A percentile compares a stretch with the other conserved stretches of the same genome.
Evolutionary conservation across 2,113 vertebrate species (phyloP).

Genomic region (Chrysemys picta): DNA sequence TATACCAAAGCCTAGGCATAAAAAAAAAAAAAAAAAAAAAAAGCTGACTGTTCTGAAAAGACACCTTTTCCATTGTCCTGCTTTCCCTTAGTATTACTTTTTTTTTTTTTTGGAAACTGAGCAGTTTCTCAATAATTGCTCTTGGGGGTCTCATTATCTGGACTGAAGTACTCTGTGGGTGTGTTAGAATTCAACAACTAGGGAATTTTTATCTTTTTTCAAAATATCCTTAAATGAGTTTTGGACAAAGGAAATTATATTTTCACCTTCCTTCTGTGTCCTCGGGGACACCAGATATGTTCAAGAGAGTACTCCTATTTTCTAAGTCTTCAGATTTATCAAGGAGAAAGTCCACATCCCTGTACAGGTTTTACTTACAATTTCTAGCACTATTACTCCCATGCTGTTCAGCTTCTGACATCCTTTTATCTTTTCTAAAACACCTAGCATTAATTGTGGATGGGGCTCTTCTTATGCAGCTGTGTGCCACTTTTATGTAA

Average conservation of each 20-base stretch:
- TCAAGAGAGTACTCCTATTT: background rate
- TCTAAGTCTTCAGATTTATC: background rate
- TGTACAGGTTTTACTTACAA: background rate
- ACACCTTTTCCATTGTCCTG: background rate
- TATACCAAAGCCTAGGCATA: background rate
- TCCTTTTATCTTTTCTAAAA: background rate
- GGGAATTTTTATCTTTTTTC: background rate
- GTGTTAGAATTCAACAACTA: background rate
- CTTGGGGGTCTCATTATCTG: conserved; percentile 34
- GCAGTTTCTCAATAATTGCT: conserved; percentile 38
- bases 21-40: background rate
- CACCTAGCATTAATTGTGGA: background rate
- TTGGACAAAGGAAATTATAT: background rate
- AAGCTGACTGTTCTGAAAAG: background rate
- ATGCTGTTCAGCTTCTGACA: background rate
- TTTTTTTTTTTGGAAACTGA: conserved; percentile 6
- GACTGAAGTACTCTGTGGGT: background rate
- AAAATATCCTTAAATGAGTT: background rate
- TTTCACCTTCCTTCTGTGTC: background rate
- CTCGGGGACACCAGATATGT: background rate
- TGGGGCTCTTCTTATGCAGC: rapidly evolving
- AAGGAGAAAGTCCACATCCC: background rate
- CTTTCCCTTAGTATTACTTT: background rate
- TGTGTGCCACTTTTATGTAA: background rate
- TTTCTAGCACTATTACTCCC: background rate